Percentiles rank a stretch among this genome's conserved stretches.
phyloP scores from a whole-genome alignment of 2,113 vertebrate genomes.

The Cardinalis cardinalis region DNA sequence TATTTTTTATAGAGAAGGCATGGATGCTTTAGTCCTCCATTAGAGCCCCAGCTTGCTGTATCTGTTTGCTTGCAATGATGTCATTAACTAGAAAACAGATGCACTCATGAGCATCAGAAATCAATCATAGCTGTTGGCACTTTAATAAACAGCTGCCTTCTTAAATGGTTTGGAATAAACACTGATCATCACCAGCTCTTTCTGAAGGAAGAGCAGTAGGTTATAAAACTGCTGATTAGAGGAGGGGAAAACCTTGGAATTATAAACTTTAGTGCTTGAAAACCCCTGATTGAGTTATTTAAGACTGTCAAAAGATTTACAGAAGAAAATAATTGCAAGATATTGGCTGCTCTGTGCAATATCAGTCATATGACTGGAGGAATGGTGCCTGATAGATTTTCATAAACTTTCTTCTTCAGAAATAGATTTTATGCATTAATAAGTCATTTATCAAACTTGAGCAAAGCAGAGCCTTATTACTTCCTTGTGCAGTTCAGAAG shows the following conservation, averaged over 20 bases:
- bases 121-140: slow-evolving; percentile 57
- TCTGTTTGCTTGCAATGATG: not conserved
- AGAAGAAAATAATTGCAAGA: not conserved
- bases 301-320: not conserved
- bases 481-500: not conserved
- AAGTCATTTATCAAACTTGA: slow-evolving; percentile 11
- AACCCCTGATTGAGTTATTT: slow-evolving; percentile 40
- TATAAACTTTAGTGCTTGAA: slow-evolving; percentile 6
- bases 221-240: slow-evolving; percentile 48
- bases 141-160: slow-evolving; percentile 71
- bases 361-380: not conserved
- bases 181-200: slow-evolving; percentile 30
- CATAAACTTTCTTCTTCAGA: not conserved
- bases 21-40: not conserved
- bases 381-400: not conserved
- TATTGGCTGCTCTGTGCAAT: not conserved
- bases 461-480: not conserved
- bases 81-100: slow-evolving; percentile 43
- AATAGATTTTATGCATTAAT: slow-evolving; percentile 28
- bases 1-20: slow-evolving; percentile 1
- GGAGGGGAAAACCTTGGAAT: slow-evolving; percentile 18
- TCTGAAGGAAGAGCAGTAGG: slow-evolving; percentile 37
- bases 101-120: slow-evolving; percentile 35
- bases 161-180: slow-evolving; percentile 57
- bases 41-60: not conserved